phyloP scores from a whole-genome alignment of 1,140 invertebrate species.

The Myzus persicae region DNA sequence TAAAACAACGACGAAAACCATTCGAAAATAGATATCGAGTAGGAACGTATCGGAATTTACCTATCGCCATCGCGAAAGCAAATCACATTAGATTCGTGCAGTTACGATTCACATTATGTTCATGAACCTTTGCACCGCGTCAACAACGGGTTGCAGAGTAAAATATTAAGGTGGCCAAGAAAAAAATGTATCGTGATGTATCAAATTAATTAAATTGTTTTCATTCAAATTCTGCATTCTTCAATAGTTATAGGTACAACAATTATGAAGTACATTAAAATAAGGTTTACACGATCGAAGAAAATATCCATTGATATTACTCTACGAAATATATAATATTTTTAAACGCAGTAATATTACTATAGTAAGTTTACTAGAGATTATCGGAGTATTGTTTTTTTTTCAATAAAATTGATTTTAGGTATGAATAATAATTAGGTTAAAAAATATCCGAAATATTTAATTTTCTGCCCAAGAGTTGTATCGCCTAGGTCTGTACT shows the following conservation, averaged over 20 bases:
- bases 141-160: too few species aligned
- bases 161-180: too few species aligned
- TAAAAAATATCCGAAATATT: not conserved
- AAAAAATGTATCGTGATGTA: too few species aligned
- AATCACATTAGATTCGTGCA: not conserved
- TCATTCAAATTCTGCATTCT: too few species aligned
- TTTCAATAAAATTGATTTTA: not conserved
- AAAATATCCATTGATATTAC: not conserved
- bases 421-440: not conserved
- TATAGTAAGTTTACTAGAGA: not conserved
- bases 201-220: too few species aligned
- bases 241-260: too few species aligned
- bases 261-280: not conserved
- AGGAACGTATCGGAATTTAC: not conserved
- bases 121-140: not conserved
- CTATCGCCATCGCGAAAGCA: not conserved
- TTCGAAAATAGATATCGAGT: not conserved
- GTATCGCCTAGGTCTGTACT: not conserved
- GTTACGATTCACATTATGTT: not conserved
- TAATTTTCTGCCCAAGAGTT: not conserved
- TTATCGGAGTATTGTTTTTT: not conserved
- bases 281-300: not conserved
- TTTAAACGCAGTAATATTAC: too few species aligned
- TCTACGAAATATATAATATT: too few species aligned
- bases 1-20: not conserved